phyloP scores from a whole-genome alignment of 2,113 vertebrate genomes.

The Scalopus aquaticus region DNA sequence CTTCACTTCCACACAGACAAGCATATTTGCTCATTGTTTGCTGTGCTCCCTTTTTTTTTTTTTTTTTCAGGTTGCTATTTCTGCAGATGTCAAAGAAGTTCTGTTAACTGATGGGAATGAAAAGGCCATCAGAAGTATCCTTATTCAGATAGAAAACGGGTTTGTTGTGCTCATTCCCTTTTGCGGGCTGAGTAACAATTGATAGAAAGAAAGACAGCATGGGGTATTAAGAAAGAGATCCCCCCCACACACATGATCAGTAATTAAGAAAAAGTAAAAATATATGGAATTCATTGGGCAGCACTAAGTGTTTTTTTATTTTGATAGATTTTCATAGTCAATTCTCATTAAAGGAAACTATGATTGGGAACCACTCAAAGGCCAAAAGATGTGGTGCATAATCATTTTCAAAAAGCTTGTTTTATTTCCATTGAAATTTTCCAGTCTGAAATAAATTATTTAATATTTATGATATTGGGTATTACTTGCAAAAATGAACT shows the following conservation, averaged over 20 bases:
- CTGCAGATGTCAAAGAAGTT: conserved; percentile 99
- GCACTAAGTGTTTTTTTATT: conserved; percentile 48
- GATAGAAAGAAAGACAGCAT: conserved; percentile 86
- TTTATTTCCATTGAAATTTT: conserved; percentile 31
- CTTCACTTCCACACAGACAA: conserved; percentile 89
- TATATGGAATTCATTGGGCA: conserved; percentile 68
- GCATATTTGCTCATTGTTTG: conserved; percentile 90
- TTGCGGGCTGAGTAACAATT: conserved; percentile 84
- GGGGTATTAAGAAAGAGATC: conserved; percentile 82
- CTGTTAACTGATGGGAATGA: conserved; percentile 99
- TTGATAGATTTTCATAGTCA: conserved; percentile 68
- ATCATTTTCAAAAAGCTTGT: conserved; percentile 63
- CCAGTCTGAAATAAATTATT: conserved; percentile 55
- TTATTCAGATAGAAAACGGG: conserved; percentile 89
- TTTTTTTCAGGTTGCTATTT: conserved; percentile 96
- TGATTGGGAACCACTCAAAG: conserved; percentile 19
- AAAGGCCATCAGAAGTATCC: conserved; percentile 99
- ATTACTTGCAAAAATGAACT: conserved; percentile 54
- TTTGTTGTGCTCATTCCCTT: conserved; percentile 84
- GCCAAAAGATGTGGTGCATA: conserved; percentile 6
- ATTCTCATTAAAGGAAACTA: conserved; percentile 50
- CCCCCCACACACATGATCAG: conserved; percentile 62
- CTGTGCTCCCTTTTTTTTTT: conserved; percentile 76
- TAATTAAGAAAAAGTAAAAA: conserved; percentile 84
- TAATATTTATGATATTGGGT: background rate